A percentile compares a stretch with the other conserved stretches of the same genome.
Evolutionary conservation across 2,797 vertebrate genomes (phyloP).

Genomic region (Coracias cyanogaster): DNA sequence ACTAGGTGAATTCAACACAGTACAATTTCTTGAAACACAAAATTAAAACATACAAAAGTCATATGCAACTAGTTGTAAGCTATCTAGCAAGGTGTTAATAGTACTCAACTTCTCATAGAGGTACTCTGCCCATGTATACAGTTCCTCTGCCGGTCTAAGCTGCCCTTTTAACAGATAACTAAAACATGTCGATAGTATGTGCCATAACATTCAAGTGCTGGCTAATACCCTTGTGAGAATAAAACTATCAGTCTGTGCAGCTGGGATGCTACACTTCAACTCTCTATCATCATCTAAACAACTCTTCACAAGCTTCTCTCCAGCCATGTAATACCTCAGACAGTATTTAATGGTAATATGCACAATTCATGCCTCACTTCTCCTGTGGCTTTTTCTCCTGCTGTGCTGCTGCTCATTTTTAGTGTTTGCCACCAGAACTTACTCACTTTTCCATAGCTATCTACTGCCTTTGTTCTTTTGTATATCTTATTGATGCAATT

Average conservation of each 20-base stretch:
- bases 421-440: not conserved
- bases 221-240: not conserved
- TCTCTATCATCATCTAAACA: not conserved
- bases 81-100: not conserved
- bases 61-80: not conserved
- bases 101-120: not conserved
- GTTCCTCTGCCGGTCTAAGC: not conserved
- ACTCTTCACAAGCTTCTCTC: not conserved
- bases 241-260: not conserved
- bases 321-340: not conserved
- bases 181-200: not conserved
- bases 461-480: not conserved
- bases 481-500: not conserved
- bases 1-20: not conserved
- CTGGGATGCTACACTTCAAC: not conserved
- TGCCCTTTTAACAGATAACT: not conserved
- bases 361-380: not conserved
- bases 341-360: not conserved
- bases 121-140: not conserved
- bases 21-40: not conserved
- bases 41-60: not conserved
- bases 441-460: not conserved
- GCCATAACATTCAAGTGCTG: not conserved
- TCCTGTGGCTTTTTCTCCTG: not conserved
- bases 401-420: not conserved